A percentile compares a stretch with the other conserved stretches of the same genome.
These are phyloP conservation scores for Orthosia gracilis DNA, from an alignment of 2,888 invertebrate genomes.

Conservation along the genomic window DNA sequence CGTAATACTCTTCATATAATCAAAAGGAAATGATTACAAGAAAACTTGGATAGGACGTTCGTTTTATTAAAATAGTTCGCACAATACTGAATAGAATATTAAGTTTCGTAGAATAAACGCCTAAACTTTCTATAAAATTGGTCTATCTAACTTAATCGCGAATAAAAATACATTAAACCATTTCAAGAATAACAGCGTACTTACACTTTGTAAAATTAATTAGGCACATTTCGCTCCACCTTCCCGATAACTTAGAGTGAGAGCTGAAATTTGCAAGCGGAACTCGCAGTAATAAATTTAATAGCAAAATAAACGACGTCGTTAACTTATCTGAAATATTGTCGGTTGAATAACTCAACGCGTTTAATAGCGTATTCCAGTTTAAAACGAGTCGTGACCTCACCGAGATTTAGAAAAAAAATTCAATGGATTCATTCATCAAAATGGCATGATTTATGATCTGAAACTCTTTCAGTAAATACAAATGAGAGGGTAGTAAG, in stretches of 20 bases:
- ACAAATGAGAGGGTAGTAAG: constrained; percentile 89
- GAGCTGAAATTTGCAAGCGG: constrained; percentile 69
- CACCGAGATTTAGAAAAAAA: constrained; percentile 83
- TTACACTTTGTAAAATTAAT: constrained; percentile 66
- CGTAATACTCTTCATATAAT: constrained; percentile 50
- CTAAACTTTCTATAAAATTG: constrained; percentile 30
- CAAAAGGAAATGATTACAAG: constrained; percentile 51
- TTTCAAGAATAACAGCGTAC: constrained; percentile 60
- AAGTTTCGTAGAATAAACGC: constrained; percentile 1
- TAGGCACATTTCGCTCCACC: constrained; percentile 69
- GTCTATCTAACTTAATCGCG: constrained; percentile 38
- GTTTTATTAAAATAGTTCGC: constrained; percentile 35
- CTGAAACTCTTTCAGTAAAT: constrained; percentile 89
- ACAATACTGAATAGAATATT: neutral
- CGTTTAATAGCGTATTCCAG: constrained; percentile 71
- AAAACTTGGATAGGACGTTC: constrained; percentile 15
- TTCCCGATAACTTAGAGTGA: constrained; percentile 71
- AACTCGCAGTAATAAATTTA: constrained; percentile 75
- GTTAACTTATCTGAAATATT: constrained; percentile 78
- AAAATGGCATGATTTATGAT: constrained; percentile 88
- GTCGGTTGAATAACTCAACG: constrained; percentile 75
- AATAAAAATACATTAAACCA: constrained; percentile 57
- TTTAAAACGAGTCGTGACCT: constrained; percentile 73
- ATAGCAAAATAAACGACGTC: constrained; percentile 77
- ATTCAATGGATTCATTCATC: constrained; percentile 87